These are phyloP conservation scores for Cephus nigrinus DNA, from an alignment of 2,888 invertebrate species.

Conservation along the genomic window DNA sequence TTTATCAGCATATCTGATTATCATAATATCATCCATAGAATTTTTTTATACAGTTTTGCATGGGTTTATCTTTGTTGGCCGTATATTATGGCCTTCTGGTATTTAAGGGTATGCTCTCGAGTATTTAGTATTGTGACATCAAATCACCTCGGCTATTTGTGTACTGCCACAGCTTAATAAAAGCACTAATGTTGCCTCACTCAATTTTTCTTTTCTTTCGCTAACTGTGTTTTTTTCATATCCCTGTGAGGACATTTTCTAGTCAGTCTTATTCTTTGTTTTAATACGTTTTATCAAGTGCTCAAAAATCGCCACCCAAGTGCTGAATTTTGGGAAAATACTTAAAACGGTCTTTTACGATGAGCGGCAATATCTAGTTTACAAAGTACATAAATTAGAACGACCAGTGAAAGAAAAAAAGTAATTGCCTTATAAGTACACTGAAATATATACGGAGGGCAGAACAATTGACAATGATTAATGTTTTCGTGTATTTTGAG, in stretches of 20 bases:
- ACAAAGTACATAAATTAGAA: neutral
- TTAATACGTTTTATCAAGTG: neutral
- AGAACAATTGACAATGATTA: neutral
- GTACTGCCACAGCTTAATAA: conserved; percentile 48
- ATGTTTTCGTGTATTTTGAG: too few species aligned
- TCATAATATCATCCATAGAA: neutral
- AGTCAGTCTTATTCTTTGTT: neutral
- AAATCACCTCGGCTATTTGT: conserved; percentile 32
- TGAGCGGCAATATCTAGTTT: neutral
- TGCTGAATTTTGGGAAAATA: neutral
- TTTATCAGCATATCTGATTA: neutral
- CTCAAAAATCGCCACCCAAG: neutral
- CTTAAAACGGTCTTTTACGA: neutral
- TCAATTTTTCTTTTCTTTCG: conserved; percentile 16
- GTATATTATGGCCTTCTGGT: neutral
- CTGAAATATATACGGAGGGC: neutral
- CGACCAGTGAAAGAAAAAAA: neutral
- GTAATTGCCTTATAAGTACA: neutral
- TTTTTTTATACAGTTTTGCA: neutral
- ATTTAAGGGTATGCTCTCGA: neutral
- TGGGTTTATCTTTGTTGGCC: neutral
- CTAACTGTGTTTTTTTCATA: conserved; percentile 14
- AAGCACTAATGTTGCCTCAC: conserved; percentile 31
- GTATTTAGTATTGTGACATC: neutral
- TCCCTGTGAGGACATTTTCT: conserved; percentile 13